Evolutionary conservation across 2,888 invertebrate genomes (phyloP), one percentile per base, ranked within the genome.

Genomic region (Nysson spinosus): DNA sequence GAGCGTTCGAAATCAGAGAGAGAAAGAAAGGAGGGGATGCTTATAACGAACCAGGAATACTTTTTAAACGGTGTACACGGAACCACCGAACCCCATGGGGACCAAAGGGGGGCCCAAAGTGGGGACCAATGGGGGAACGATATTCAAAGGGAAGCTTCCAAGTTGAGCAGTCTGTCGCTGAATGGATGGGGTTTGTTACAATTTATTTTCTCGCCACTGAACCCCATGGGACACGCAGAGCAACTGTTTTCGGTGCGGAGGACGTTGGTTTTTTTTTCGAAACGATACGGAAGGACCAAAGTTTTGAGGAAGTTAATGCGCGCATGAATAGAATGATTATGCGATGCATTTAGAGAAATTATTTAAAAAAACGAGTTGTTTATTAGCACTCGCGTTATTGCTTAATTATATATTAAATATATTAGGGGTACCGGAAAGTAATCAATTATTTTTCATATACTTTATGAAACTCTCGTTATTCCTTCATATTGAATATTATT

Each of bases 101-200:
- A 35, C 5, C 4, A n/a, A 32, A 16, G 16, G 7, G 17, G 32
- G 17, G 37, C n/a, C n/a, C 9, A 50, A 16, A 4, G 4, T 9
- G 22, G 26, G 32, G 44, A 54, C n/a, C n/a, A n/a, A n/a, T n/a
- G n/a, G n/a, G 34, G 47, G 56, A 42, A 22, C 34, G 62, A 52
- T 54, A 32, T 40, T 20, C 5, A 54, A 34, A 62, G 63, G 63
- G 32, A 24, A 9, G 24, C 1, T 5, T 24, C 16, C 37, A 12
- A 49, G 32, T 20, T 30, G 30, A 14, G 19, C 42, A 46, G 54
- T 19, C 42, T 51, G 26, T 16, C 6, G 30, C 55, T 40, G 39
- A 61, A 65, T 51, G 46, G 34, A 51, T 7, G 42, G 60, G 60
- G 61, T 47, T 51, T 35, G 65, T 50, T 46, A 11, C 22, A 43